These are phyloP conservation scores for Grammomys surdaster DNA, from an alignment of 2,113 vertebrate genomes.

Conservation along the genomic window DNA sequence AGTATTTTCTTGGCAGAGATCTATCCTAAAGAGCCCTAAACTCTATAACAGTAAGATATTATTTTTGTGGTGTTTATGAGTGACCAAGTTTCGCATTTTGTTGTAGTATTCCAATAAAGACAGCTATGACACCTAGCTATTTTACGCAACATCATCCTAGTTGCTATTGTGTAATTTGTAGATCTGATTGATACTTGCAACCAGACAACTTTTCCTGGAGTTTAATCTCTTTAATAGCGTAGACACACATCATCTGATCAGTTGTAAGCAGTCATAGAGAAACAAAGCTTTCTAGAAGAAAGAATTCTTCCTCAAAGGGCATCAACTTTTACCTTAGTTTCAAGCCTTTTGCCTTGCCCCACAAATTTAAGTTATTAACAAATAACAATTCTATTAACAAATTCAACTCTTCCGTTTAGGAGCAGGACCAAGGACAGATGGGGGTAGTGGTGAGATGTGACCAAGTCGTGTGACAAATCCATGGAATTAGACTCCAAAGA, in stretches of 20 bases:
- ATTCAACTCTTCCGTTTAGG: not conserved
- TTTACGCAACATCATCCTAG: not conserved
- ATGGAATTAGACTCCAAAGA: too few species aligned
- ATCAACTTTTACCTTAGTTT: not conserved
- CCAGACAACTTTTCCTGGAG: not conserved
- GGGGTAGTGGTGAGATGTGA: too few species aligned
- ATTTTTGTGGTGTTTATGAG: not conserved
- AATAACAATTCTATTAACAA: not conserved
- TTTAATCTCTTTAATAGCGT: not conserved
- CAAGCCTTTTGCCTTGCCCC: too few species aligned
- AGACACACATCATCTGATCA: not conserved
- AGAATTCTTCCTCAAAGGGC: not conserved
- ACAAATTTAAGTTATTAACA: not conserved
- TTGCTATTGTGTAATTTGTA: not conserved
- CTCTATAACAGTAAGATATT: not conserved
- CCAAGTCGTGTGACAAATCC: too few species aligned
- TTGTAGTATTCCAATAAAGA: not conserved
- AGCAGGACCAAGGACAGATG: too few species aligned
- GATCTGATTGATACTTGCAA: not conserved
- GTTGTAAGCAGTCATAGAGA: not conserved
- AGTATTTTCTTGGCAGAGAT: not conserved
- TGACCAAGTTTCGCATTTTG: not conserved
- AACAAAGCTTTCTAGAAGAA: not conserved
- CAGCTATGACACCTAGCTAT: not conserved
- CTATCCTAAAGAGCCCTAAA: not conserved